These are phyloP conservation scores for Aulostomus chinensis DNA, from an alignment of 2,797 vertebrate species.

Conservation along the genomic window DNA sequence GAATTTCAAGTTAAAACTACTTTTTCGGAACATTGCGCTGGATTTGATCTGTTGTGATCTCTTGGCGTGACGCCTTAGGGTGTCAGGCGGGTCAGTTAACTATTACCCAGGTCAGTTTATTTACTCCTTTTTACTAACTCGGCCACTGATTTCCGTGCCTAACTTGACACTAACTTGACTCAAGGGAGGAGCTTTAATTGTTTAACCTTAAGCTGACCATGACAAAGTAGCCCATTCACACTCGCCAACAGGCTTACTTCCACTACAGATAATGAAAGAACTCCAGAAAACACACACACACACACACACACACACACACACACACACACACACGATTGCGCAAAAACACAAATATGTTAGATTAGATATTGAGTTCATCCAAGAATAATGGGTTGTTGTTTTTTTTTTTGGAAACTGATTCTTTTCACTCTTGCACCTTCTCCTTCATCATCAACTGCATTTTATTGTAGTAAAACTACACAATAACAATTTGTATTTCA, in stretches of 20 bases:
- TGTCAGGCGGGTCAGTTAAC: constrained; percentile 50
- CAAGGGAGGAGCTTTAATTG: constrained; percentile 53
- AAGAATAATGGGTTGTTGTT: too few species aligned
- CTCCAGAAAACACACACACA: too few species aligned
- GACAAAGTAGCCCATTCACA: constrained; percentile 60
- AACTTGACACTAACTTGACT: constrained; percentile 66
- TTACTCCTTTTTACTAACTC: constrained; percentile 21
- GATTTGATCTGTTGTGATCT: constrained; percentile 20
- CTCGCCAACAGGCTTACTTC: constrained; percentile 48
- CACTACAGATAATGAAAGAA: constrained; percentile 32
- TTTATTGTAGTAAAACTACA: neutral
- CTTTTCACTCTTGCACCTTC: neutral
- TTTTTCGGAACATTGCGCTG: constrained; percentile 10
- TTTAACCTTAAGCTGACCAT: constrained; percentile 70
- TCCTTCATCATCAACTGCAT: neutral
- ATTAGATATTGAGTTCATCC: too few species aligned
- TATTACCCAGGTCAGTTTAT: constrained; percentile 34
- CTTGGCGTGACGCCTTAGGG: constrained; percentile 27
- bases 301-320: too few species aligned
- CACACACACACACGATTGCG: too few species aligned
- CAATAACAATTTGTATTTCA: neutral
- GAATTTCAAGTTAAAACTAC: constrained; percentile 36
- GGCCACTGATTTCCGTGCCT: constrained; percentile 36
- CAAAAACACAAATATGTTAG: too few species aligned
- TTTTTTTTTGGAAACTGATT: too few species aligned